Percentiles rank a stretch among this genome's conserved stretches.
These are phyloP conservation scores for Denticeps clupeoides DNA, from an alignment of 2,797 vertebrate genomes.

Conservation along the genomic window DNA sequence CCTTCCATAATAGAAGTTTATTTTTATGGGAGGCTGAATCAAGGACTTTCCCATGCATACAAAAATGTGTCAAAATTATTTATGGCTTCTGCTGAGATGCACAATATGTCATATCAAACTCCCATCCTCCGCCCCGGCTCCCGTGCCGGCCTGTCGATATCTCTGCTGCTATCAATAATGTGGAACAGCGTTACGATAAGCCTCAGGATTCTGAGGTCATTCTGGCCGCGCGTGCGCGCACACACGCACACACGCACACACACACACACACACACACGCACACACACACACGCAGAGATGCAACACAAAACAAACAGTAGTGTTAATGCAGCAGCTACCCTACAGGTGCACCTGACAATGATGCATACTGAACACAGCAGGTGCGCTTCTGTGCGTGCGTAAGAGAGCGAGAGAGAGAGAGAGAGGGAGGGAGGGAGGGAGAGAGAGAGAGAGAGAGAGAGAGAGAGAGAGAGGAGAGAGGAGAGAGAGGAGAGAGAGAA, in stretches of 20 bases:
- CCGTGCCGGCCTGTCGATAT: conserved; percentile 92
- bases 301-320: conserved; percentile 7
- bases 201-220: conserved; percentile 77
- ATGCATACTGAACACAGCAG: conserved; percentile 15
- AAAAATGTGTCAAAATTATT: conserved; percentile 99
- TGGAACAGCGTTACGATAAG: conserved; percentile 77
- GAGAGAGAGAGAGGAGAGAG: no score
- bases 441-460: no score
- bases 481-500: no score
- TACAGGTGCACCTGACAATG: conserved; percentile 24
- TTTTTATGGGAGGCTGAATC: conserved; percentile 99
- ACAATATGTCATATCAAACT: conserved; percentile 99
- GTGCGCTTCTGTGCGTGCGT: neutral
- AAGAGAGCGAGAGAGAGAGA: neutral
- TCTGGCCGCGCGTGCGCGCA: conserved; percentile 16
- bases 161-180: conserved; percentile 92
- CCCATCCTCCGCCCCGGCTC: conserved; percentile 66
- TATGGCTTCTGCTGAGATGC: conserved; percentile 98
- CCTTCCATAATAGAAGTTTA: conserved; percentile 99
- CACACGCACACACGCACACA: neutral
- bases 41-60: conserved; percentile 99
- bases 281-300: conserved; percentile 2
- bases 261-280: conserved; percentile 32
- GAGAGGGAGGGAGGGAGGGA: no score
- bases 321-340: conserved; percentile 22